Evolutionary conservation across 2,113 vertebrate genomes (phyloP), one percentile per base, ranked within the genome.

Genomic region (Amphiprion percula): DNA sequence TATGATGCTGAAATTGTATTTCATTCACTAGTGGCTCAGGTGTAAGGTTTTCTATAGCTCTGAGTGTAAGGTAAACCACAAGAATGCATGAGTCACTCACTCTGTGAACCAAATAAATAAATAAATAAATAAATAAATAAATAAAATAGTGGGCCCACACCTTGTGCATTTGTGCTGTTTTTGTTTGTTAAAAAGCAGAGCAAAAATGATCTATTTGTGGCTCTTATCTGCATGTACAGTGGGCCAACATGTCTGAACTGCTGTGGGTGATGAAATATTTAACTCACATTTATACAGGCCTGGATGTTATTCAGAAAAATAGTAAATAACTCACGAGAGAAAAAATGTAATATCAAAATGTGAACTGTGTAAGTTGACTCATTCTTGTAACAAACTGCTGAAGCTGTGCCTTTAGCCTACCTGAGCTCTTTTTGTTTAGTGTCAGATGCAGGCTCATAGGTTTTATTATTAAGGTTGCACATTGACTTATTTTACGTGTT

Each of bases 61-160:
- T 15, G 49, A 28, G 33, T 71, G 41, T 62, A 60, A 83, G 8
- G n/a, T 37, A 59, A 66, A 69, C 33, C 21, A 7, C 28, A 39
- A 10, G 14, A 52, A 66, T 30, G 30, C 19, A 7, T 0, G 39
- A 15, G 5, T 71, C 30, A 77, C 11, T 24, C 19, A 54, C 5
- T 55, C 9, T 49, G 47, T 37, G 33, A 37, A 37, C 30, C 4
- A 30, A 30, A 30, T 6, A 33, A 8, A 21, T 21, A 21, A 21
- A 21, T 21, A 21, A 21, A 21, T 21, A 76, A 37, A 7, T 6
- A 33, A 8, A n/a, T n/a, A n/a, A n/a, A n/a, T n/a, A n/a, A n/a
- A n/a, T n/a, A n/a, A 61, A 60, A 37, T 28, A 46, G 17, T 1
- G 6, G 5, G 24, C 33, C 33, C 33, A 37, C 33, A 37, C 28